Conservation (phyloP, 2,888 invertebrate species). For the Steromphala cineraria region DNA sequence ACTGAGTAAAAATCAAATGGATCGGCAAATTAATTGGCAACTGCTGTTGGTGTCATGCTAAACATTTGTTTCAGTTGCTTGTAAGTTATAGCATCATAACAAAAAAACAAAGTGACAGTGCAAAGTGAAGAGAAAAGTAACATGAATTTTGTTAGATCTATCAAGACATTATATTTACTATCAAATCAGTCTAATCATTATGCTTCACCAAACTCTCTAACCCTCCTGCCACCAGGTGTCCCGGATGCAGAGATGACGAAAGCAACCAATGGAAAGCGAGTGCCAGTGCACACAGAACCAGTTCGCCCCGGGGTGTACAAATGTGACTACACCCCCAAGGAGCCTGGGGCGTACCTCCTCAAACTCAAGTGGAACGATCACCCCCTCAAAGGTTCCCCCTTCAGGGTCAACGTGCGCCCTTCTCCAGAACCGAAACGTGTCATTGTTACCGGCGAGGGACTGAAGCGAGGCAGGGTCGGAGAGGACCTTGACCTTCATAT, state of each 20-base stretch:
- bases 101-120: too few species aligned
- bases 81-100: too few species aligned
- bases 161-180: too few species aligned
- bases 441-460: constrained; percentile 40
- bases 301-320: constrained; percentile 47
- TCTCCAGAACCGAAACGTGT: constrained; percentile 51
- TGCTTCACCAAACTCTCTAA: too few species aligned
- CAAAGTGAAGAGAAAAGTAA: too few species aligned
- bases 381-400: constrained; percentile 62
- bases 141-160: too few species aligned
- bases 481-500: constrained; percentile 55
- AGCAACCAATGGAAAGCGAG: constrained; percentile 43
- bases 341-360: constrained; percentile 61
- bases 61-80: too few species aligned
- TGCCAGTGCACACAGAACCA: constrained; percentile 43
- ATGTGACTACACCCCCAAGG: constrained; percentile 49
- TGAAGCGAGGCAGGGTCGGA: constrained; percentile 38
- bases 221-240: constrained; percentile 39
- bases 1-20: too few species aligned
- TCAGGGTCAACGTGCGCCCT: constrained; percentile 59
- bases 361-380: constrained; percentile 64
- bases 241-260: constrained; percentile 42
- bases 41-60: too few species aligned
- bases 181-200: too few species aligned
- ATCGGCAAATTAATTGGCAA: too few species aligned